Evolutionary conservation across 2,888 invertebrate species (phyloP), one percentile per base, ranked within the genome.

Genomic region (Amblyjoppa fuscipennis): DNA sequence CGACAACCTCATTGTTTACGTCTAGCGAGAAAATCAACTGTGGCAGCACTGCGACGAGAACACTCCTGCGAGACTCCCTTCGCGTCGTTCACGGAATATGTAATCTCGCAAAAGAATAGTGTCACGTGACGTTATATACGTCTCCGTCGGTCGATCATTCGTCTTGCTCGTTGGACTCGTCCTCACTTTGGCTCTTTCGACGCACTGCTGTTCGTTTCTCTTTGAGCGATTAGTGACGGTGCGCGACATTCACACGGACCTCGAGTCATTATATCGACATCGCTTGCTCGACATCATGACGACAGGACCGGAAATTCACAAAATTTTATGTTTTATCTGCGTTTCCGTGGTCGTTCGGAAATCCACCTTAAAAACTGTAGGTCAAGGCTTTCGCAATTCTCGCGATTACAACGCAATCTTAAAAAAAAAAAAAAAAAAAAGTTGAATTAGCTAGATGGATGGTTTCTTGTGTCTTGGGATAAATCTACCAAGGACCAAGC

Each of bases 111-210:
- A 68, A 79, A 51, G 45, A 69, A 79, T 25, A 80, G 75, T 83
- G 79, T 71, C 45, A 81, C 84, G 81, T 79, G 86, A 85, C 83
- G 85, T 85, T 77, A 77, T 84, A 82, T 84, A 82, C 83, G 83
- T 84, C 77, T 71, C 51, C 61, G 79, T 79, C 82, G 56, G 74
- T 51, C 73, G 70, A 69, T 64, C 88, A 68, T 82, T 70, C 64
- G 53, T 53, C 82, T 68, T 59, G 38, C 59, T 38, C 71, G 16
- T 75, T 74, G 20, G 41, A 49, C 20, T 41, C 77, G 64, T 76
- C 59, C 28, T 69, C 56, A 68, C 51, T 28, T 56, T 68, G 68
- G 38, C 59, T 56, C 59, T 73, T 38, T 31, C 49, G 73, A 13
- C 38, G 45, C 28, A 41, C 51, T 45, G 11, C n/a, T 28, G 51